Evolutionary conservation across 1,140 invertebrate genomes (phyloP), one percentile per base, ranked within the genome.

Genomic region (Araneus ventricosus): DNA sequence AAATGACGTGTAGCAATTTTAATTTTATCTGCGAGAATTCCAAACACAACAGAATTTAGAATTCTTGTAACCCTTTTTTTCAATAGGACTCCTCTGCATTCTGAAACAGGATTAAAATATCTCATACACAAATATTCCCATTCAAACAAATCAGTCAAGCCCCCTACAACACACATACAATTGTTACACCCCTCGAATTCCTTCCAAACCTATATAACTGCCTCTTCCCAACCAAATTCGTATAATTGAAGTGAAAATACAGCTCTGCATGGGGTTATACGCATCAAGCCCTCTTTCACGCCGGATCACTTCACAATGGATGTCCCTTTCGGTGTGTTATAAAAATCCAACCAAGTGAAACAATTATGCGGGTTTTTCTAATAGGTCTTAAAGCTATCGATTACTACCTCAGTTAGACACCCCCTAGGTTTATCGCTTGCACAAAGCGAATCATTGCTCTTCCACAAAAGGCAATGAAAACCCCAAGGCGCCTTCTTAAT

Each of bases 371-470:
- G 22, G n/a, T 20, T 39, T 84, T 84, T 52, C 41, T 87, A 87
- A 87, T 87, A 63, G 85, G 27, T 39, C 30, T 87, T 67, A 87
- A 67, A 87, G 52, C 85, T 87, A 87, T 87, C 85, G 24, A 87
- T 87, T 87, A 87, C 85, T 30, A 63, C 22, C 52, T 14, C 59
- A 52, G 85, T 67, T 87, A 63, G 59, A 63, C 59, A 87, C 52
- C 85, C 85, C 37, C 45, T 61, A 22, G 59, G 27, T 87, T 87
- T 67, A 87, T 63, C 85, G 27, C 85, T 39, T 37, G 22, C 85
- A 87, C 85, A 87, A 87, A 87, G 52, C 39, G 52, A 87, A 87
- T 52, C 52, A 63, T 52, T 84, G 27, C 27, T 30, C 52, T 63
- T 63, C 14, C 52, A 63, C 85, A 87, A 87, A 87, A 87, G 85